phyloP scores from a whole-genome alignment of 37 sponge, comb jelly and placozoan genomes.

The Chondrilla cf. caribensis region DNA sequence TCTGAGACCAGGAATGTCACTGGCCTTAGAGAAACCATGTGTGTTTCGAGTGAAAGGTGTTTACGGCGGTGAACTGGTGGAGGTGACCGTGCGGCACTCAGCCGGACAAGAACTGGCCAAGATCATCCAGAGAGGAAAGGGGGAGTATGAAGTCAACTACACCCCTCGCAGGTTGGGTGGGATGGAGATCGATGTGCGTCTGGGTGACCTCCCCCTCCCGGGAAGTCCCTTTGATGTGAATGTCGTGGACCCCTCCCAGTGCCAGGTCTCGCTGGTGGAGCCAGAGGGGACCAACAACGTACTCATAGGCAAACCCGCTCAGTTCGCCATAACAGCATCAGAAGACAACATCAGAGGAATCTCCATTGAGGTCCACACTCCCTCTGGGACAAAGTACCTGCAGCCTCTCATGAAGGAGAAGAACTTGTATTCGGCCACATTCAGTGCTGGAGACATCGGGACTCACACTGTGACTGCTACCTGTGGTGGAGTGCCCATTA shows the following conservation, averaged over 20 bases:
- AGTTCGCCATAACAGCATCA: background rate
- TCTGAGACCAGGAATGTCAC: background rate
- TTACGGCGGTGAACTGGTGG: background rate
- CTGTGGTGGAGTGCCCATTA: conserved; percentile 46
- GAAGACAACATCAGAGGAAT: conserved; percentile 13
- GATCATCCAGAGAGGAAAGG: conserved; percentile 17
- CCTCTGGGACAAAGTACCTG: conserved; percentile 12
- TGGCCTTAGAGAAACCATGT: background rate
- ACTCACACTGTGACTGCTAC: conserved; percentile 40
- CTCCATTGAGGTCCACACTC: conserved; percentile 14
- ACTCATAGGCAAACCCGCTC: conserved; percentile 4
- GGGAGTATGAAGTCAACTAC: conserved; percentile 20
- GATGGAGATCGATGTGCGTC: background rate
- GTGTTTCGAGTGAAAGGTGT: conserved; percentile 1
- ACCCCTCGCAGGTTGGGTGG: background rate
- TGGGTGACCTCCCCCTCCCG: conserved; percentile 16
- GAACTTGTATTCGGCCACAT: background rate
- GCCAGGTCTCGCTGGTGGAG: conserved; percentile 36
- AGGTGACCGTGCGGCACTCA: background rate
- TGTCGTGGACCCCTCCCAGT: conserved; percentile 71
- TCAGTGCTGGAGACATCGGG: conserved; percentile 30
- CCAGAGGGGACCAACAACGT: background rate
- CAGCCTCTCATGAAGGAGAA: conserved; percentile 26
- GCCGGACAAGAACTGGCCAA: conserved; percentile 3
- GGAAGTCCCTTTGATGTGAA: conserved; percentile 72